Conservation (phyloP, 2,888 invertebrate genomes). For the Caenorhabditis uteleia region DNA sequence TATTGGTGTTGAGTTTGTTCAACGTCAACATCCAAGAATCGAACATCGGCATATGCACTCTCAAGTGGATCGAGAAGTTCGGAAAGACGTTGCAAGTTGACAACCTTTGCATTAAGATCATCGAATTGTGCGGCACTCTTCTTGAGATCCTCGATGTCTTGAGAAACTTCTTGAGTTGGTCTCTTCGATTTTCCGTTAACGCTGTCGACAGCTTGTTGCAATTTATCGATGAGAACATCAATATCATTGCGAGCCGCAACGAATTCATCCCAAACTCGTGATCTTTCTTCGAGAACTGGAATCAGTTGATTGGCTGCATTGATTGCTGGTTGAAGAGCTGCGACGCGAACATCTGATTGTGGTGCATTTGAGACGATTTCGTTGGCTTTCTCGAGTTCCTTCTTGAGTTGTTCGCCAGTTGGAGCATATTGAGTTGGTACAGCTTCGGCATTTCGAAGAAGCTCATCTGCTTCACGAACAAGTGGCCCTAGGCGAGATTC, state of each 20-base stretch:
- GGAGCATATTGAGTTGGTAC: constrained; percentile 31
- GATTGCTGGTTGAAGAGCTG: background rate
- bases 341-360: constrained; percentile 2
- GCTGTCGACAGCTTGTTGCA: constrained; percentile 4
- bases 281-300: constrained; percentile 5
- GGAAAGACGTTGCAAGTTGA: constrained; percentile 42
- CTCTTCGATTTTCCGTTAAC: constrained; percentile 12
- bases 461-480: constrained; percentile 28
- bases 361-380: constrained; percentile 9
- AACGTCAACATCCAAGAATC: constrained; percentile 55
- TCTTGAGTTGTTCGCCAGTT: constrained; percentile 28
- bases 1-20: constrained; percentile 49
- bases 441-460: constrained; percentile 35
- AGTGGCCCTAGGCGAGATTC: constrained; percentile 23
- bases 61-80: constrained; percentile 52
- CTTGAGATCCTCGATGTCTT: constrained; percentile 16
- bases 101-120: constrained; percentile 17
- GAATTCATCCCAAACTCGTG: constrained; percentile 18
- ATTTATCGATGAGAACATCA: constrained; percentile 7
- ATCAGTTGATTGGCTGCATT: constrained; percentile 8
- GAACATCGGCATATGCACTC: constrained; percentile 52
- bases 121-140: constrained; percentile 15
- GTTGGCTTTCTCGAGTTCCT: constrained; percentile 18
- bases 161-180: constrained; percentile 10
- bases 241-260: constrained; percentile 4